These are phyloP conservation scores for Mycalesis mineus DNA, from an alignment of 2,888 invertebrate species.

Conservation along the genomic window DNA sequence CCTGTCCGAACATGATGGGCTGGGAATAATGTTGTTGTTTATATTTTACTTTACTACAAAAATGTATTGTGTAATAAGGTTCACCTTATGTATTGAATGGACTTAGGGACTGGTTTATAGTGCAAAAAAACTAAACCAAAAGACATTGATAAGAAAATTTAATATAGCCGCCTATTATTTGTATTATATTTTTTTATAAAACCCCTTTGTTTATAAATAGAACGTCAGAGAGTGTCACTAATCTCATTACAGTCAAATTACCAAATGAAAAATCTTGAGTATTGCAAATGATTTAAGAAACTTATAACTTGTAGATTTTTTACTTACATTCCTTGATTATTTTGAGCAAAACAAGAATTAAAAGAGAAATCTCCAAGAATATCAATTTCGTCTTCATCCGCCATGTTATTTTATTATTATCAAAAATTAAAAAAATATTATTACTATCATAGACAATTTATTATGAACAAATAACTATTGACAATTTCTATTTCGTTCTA, in stretches of 20 bases:
- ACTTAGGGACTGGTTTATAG: too few relatives aligned
- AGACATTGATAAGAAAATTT: too few relatives aligned
- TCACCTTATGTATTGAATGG: too few relatives aligned
- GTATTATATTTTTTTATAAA: background rate
- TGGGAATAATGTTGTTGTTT: background rate
- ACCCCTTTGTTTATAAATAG: background rate
- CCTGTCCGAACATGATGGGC: conserved; percentile 73
- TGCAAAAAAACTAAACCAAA: too few relatives aligned
- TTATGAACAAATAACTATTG: too few relatives aligned
- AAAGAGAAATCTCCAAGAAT: conserved; percentile 84
- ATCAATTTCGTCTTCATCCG: conserved; percentile 86
- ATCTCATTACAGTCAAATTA: too few relatives aligned
- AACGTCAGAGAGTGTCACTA: background rate
- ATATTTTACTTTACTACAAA: too few relatives aligned
- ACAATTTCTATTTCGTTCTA: too few relatives aligned
- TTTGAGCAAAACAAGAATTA: conserved; percentile 80
- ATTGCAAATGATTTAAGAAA: background rate
- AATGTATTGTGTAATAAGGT: too few relatives aligned
- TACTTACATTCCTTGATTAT: conserved; percentile 79
- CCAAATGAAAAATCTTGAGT: too few relatives aligned
- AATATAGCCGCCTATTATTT: too few relatives aligned
- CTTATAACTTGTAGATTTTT: background rate
- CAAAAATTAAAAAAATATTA: too few relatives aligned
- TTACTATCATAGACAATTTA: background rate
- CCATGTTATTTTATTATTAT: conserved; percentile 65